phyloP scores from a whole-genome alignment of 1,140 invertebrate genomes.

The Tetranychus cinnabarinus region DNA sequence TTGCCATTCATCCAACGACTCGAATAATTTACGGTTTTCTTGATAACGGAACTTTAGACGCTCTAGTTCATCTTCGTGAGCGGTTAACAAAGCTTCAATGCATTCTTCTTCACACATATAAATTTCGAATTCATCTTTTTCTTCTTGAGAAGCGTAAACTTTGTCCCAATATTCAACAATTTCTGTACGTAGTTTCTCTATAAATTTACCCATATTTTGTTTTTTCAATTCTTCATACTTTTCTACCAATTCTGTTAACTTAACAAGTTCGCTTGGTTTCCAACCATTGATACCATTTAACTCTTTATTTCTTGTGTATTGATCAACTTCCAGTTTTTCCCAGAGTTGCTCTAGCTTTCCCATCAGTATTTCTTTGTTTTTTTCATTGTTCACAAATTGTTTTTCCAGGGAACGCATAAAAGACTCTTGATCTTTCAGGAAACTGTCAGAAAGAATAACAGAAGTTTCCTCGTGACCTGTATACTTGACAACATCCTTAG shows the following conservation, averaged over 20 bases:
- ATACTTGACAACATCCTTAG: neutral
- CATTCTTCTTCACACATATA: constrained; percentile 31
- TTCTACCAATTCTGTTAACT: constrained; percentile 31
- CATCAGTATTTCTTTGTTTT: neutral
- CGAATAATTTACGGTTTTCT: constrained; percentile 31
- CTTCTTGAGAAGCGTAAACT: constrained; percentile 33
- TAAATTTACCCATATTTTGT: constrained; percentile 39
- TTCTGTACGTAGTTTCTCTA: constrained; percentile 39
- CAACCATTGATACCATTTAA: constrained; percentile 9
- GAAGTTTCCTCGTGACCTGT: neutral
- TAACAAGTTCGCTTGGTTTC: constrained; percentile 19
- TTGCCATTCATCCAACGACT: constrained; percentile 29
- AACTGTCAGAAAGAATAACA: neutral
- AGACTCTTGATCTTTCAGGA: neutral
- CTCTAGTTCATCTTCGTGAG: constrained; percentile 45
- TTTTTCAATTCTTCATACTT: constrained; percentile 34
- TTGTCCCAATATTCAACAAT: constrained; percentile 42
- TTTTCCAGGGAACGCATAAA: neutral
- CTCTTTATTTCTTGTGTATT: constrained; percentile 26
- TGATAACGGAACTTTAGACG: constrained; percentile 39
- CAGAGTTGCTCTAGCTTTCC: constrained; percentile 27
- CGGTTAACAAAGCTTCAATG: constrained; percentile 42
- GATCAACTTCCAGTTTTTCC: constrained; percentile 33
- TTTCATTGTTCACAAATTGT: neutral
- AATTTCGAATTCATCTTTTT: constrained; percentile 34